Evolutionary conservation across 2,113 vertebrate species (phyloP), one percentile per base, ranked within the genome.

Genomic region (Boulengeromyrus knoepffleri): DNA sequence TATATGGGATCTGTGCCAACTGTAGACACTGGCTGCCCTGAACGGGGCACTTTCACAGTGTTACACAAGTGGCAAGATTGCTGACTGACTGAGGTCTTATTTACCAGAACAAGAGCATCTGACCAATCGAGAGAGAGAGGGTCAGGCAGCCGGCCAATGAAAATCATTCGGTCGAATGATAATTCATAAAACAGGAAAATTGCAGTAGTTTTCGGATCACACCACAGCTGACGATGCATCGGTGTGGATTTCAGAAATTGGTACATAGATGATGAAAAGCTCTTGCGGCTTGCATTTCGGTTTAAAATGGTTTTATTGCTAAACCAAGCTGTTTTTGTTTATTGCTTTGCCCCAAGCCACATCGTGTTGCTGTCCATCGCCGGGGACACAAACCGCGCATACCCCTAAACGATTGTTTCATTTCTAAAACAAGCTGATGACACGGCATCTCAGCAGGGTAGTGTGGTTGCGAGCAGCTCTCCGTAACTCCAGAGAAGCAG

Each of bases 251-350:
- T 80, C 45, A 47, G 24, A 85, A 85, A 85, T 24, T 47, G 80
- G 80, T 17, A 85, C 45, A 21, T 24, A 85, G 47, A 49, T 47
- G 47, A n/a, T 50, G n/a, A 86, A 86, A 27, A 86, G 84, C 9
- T 45, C 13, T n/a, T 45, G 47, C 1, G 47, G 47, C 27, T 86
- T 50, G 45, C 45, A 47, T 47, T 86, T 49, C 19, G 84, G 84
- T 50, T 86, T 86, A 86, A 86, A 86, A 86, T 49, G 84, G 45
- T 86, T 86, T 86, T 49, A 50, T 86, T 86, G 84, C 84, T 86
- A 50, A 86, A 86, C 42, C 46, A 31, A 86, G 46, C 45, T 86
- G 84, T 86, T 86, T 86, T 86, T 47, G 84, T 86, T 50, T n/a
- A 80, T 80, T 39, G 74, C 39, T 86, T 86, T 50, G 17, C n/a